Conservation (phyloP, 2,888 invertebrate genomes). For the Apamea sordens region DNA sequence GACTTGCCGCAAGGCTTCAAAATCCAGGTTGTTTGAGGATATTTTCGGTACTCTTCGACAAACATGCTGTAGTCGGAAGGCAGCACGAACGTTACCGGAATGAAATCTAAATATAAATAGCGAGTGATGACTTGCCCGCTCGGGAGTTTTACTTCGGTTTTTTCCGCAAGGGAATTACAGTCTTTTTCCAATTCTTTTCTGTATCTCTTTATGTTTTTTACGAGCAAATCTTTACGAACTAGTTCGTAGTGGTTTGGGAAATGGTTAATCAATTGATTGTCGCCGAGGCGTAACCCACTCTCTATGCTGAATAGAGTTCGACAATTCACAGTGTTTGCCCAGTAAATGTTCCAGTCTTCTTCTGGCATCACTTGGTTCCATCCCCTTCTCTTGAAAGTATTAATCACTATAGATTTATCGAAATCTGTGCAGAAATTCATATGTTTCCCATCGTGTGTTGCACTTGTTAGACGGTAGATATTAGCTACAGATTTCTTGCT, state of each 20-base stretch:
- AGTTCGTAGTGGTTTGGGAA: slow-evolving; percentile 98
- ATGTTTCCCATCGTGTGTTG: slow-evolving; percentile 92
- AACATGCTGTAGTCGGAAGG: slow-evolving; percentile 99
- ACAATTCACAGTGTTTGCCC: slow-evolving; percentile 97
- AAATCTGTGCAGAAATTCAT: slow-evolving; percentile 78
- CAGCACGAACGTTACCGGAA: slow-evolving; percentile 97
- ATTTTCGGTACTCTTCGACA: slow-evolving; percentile 98
- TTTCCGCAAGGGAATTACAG: slow-evolving; percentile 95
- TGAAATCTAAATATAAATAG: slow-evolving; percentile 96
- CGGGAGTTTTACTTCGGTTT: slow-evolving; percentile 85
- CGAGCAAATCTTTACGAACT: slow-evolving; percentile 97
- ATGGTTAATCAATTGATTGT: slow-evolving; percentile 98
- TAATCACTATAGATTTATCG: slow-evolving; percentile 77
- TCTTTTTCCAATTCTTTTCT: slow-evolving; percentile 97
- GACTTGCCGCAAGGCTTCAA: slow-evolving; percentile 99
- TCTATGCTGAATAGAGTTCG: slow-evolving; percentile 93
- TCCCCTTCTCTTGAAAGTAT: slow-evolving; percentile 74
- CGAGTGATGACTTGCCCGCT: slow-evolving; percentile 92
- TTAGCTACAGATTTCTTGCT: slow-evolving; percentile 92
- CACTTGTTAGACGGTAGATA: slow-evolving; percentile 58
- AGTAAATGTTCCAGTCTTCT: slow-evolving; percentile 98
- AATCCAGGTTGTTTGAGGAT: slow-evolving; percentile 98
- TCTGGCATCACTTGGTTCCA: slow-evolving; percentile 96
- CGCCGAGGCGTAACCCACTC: slow-evolving; percentile 87
- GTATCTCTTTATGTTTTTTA: slow-evolving; percentile 98